Evolutionary conservation across 2,113 vertebrate genomes (phyloP).

Genomic region (Laterallus jamaicensis): DNA sequence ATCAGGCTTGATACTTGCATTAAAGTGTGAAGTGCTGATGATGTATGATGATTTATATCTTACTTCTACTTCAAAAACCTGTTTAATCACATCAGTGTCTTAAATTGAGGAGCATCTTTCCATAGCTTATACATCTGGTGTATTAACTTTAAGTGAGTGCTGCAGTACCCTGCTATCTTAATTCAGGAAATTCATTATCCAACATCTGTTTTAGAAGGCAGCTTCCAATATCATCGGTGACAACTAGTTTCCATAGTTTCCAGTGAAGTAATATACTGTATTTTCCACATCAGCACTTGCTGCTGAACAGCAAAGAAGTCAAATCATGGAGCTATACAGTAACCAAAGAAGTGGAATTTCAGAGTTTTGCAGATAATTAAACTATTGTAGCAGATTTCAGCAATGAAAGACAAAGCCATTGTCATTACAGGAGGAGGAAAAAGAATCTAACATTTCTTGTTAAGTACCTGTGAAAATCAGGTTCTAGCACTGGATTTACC

Average conservation of each 20-base stretch:
- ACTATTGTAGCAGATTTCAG: slow-evolving; percentile 3
- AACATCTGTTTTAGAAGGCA: slow-evolving; percentile 69
- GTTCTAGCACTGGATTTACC: background rate
- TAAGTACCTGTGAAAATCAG: background rate
- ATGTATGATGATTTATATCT: background rate
- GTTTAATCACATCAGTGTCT: slow-evolving; percentile 3
- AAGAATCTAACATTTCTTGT: background rate
- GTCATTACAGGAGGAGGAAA: background rate
- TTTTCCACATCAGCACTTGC: slow-evolving; percentile 50
- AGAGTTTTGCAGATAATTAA: slow-evolving; percentile 25
- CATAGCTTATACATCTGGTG: slow-evolving; percentile 20
- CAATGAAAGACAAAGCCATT: background rate
- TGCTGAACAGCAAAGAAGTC: slow-evolving; percentile 58
- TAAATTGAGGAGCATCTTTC: slow-evolving; percentile 15
- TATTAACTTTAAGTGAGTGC: slow-evolving; percentile 48
- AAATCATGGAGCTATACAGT: background rate
- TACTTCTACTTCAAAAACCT: background rate
- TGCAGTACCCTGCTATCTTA: slow-evolving; percentile 51
- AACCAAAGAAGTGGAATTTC: slow-evolving; percentile 3
- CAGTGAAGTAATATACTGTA: slow-evolving; percentile 24
- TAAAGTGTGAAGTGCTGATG: background rate
- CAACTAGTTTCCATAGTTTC: slow-evolving; percentile 35
- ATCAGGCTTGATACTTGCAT: background rate
- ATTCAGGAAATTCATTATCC: slow-evolving; percentile 67
- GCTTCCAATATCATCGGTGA: slow-evolving; percentile 48